Percentiles rank a stretch among this genome's conserved stretches.
phyloP scores from a whole-genome alignment of 2,113 vertebrate species.

The Cairina moschata region DNA sequence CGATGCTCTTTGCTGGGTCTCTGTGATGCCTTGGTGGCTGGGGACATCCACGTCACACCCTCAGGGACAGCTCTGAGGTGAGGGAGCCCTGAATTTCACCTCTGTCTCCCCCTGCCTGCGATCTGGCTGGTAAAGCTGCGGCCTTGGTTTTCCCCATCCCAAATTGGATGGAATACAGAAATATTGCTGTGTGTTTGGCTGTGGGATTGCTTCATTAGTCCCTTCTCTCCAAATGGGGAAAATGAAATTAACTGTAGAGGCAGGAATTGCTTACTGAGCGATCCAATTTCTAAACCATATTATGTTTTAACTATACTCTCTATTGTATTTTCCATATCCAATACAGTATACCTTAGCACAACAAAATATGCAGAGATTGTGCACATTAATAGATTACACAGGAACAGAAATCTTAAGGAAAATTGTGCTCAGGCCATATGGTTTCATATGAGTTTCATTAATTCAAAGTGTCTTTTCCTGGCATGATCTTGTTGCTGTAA shows the following conservation, averaged over 20 bases:
- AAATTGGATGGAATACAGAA: not conserved
- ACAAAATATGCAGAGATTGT: not conserved
- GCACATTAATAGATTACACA: not conserved
- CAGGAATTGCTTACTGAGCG: not conserved
- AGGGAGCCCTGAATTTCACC: not conserved
- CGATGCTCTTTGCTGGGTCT: no score
- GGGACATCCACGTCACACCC: rapidly evolving
- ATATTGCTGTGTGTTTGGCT: not conserved
- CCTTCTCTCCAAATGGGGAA: not conserved
- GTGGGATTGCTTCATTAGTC: not conserved
- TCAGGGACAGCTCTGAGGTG: not conserved
- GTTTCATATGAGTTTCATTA: not conserved
- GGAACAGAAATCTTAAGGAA: not conserved
- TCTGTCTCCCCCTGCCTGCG: not conserved
- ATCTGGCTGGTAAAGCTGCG: rapidly evolving
- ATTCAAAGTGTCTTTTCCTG: not conserved
- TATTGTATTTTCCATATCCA: not conserved
- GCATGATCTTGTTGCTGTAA: not conserved
- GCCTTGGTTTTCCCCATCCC: not conserved
- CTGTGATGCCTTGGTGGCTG: not conserved
- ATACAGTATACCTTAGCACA: not conserved
- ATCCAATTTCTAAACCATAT: not conserved
- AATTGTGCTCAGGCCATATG: not conserved
- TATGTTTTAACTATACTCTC: not conserved
- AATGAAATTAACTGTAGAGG: not conserved